These are phyloP conservation scores for Catonia carolina DNA, from an alignment of 2,888 invertebrate species.

Conservation along the genomic window DNA sequence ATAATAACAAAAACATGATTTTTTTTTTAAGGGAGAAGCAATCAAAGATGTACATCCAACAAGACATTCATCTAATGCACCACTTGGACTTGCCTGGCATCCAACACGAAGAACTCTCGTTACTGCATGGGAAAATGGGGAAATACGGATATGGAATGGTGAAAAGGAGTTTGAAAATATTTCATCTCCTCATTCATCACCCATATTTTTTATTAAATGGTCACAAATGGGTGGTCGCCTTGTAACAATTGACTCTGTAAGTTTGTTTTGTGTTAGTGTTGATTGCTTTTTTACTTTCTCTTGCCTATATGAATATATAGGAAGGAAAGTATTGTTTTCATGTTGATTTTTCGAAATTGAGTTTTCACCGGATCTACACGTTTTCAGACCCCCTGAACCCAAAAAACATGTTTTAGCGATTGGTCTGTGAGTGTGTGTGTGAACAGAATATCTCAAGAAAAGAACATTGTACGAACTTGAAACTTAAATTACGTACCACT, in stretches of 20 bases:
- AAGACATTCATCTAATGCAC: slow-evolving; percentile 67
- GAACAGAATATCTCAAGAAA: no score
- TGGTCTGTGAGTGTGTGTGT: no score
- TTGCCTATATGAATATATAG: no score
- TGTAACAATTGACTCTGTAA: slow-evolving; percentile 72
- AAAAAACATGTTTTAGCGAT: no score
- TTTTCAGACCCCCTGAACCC: no score
- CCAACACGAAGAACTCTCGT: slow-evolving; percentile 73
- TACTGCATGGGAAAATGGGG: slow-evolving; percentile 90
- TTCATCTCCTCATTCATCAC: slow-evolving; percentile 48
- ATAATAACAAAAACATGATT: no score
- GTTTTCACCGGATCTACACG: no score
- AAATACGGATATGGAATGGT: slow-evolving; percentile 69
- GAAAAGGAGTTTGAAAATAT: slow-evolving; percentile 57
- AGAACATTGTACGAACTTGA: no score
- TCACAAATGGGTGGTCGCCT: slow-evolving; percentile 78
- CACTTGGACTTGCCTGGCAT: slow-evolving; percentile 82
- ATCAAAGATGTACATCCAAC: slow-evolving; percentile 69
- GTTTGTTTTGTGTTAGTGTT: slow-evolving; percentile 9
- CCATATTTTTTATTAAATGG: slow-evolving; percentile 52
- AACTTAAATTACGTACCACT: no score
- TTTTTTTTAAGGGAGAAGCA: slow-evolving; percentile 58
- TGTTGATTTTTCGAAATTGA: no score
- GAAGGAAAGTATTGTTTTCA: no score
- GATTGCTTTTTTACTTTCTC: no score